Percentiles rank a stretch among this genome's conserved stretches.
Evolutionary conservation across 2,888 invertebrate genomes (phyloP).

Genomic region (Atrina japonica): DNA sequence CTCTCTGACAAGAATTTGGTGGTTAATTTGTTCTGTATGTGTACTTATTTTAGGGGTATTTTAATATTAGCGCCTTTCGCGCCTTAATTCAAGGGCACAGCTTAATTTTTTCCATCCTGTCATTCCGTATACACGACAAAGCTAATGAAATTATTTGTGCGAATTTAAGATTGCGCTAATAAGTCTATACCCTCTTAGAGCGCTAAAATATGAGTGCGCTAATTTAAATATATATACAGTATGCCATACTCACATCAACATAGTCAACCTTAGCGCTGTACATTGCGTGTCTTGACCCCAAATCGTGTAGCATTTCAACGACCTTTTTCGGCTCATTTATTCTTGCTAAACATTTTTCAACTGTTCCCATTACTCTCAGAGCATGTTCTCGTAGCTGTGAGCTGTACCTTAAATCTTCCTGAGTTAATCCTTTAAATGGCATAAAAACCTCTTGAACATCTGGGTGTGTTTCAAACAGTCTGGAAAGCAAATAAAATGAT

Average conservation of each 20-base stretch:
- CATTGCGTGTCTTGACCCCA: conserved; percentile 82
- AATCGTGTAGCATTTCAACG: conserved; percentile 81
- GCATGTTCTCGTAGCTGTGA: conserved; percentile 82
- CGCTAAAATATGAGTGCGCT: too few species aligned
- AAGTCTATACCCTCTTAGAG: too few species aligned
- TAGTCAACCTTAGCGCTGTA: conserved; percentile 83
- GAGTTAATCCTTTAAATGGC: conserved; percentile 82
- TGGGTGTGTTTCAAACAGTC: conserved; percentile 83
- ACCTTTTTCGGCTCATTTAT: conserved; percentile 82
- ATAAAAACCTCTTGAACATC: conserved; percentile 83
- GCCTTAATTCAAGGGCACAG: too few species aligned
- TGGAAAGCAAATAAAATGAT: conserved; percentile 64
- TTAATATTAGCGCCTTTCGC: too few species aligned
- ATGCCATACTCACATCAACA: conserved; percentile 83
- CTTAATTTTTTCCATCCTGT: too few species aligned
- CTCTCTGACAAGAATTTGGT: too few species aligned
- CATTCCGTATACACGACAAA: too few species aligned
- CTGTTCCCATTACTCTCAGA: conserved; percentile 83
- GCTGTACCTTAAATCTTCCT: conserved; percentile 82
- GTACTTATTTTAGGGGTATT: too few species aligned
- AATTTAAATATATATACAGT: too few species aligned
- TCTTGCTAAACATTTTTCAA: conserved; percentile 82
- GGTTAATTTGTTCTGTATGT: too few species aligned
- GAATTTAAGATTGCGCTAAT: too few species aligned
- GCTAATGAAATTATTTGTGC: too few species aligned